Conservation (phyloP, 2,113 vertebrate genomes). For the Hypomesus transpacificus region DNA sequence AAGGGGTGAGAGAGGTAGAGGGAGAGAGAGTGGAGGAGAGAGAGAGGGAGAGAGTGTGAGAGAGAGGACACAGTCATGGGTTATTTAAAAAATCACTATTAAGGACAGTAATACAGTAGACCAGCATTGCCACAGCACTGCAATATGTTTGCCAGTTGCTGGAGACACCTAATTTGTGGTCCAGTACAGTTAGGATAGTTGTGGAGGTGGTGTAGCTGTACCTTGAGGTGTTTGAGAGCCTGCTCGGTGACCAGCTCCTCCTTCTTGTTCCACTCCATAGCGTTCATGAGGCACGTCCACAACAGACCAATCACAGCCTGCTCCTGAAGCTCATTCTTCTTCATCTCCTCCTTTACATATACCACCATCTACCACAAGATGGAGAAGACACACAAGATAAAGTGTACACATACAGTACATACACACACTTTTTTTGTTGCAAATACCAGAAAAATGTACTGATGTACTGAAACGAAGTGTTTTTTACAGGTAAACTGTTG, state of each 20-base stretch:
- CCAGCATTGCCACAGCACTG: too few species aligned
- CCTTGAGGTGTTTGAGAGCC: constrained; percentile 91
- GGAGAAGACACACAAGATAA: constrained; percentile 5
- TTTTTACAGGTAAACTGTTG: too few species aligned
- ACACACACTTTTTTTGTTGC: not conserved
- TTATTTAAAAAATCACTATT: too few species aligned
- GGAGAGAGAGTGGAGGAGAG: not conserved
- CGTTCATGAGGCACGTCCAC: constrained; percentile 90
- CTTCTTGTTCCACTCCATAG: constrained; percentile 93
- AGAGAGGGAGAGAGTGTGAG: too few species aligned
- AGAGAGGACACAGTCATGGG: too few species aligned
- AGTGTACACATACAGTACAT: not conserved
- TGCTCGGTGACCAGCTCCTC: constrained; percentile 91
- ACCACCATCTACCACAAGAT: constrained; percentile 74
- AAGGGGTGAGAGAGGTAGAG: not conserved
- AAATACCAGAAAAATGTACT: too few species aligned
- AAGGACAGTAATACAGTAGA: too few species aligned
- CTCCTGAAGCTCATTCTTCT: constrained; percentile 82
- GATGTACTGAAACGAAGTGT: too few species aligned
- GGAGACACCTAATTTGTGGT: not conserved
- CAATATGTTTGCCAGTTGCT: too few species aligned
- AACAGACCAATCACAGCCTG: constrained; percentile 85
- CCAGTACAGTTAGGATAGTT: not conserved
- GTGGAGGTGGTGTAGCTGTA: constrained; percentile 21
- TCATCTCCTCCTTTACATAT: constrained; percentile 92